A percentile compares a stretch with the other conserved stretches of the same genome.
Evolutionary conservation across 2,888 invertebrate genomes (phyloP).

Genomic region (Lepas anatifera): DNA sequence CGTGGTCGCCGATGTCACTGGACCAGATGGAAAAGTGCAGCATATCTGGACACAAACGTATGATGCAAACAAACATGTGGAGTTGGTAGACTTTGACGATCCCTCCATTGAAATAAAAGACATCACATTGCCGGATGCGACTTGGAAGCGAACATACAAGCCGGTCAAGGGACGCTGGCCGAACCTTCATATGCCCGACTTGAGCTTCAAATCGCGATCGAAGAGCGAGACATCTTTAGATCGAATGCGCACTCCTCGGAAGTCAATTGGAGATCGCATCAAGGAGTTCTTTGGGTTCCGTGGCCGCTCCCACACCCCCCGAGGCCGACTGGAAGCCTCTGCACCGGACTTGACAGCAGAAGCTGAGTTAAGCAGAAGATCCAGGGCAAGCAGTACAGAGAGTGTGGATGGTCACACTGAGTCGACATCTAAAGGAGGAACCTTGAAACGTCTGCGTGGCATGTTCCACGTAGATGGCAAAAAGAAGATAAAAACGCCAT

Average conservation of each 20-base stretch:
- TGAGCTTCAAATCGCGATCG: not conserved
- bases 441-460: not conserved
- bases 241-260: not conserved
- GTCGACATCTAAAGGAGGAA: not conserved
- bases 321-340: not conserved
- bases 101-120: not conserved
- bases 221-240: not conserved
- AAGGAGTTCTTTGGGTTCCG: not conserved
- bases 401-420: not conserved
- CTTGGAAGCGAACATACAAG: not conserved
- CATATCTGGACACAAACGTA: constrained; percentile 4
- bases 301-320: not conserved
- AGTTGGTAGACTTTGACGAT: not conserved
- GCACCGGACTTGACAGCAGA: not conserved
- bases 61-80: not conserved
- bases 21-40: not conserved
- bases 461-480: constrained; percentile 4
- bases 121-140: not conserved
- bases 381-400: not conserved
- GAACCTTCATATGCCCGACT: not conserved
- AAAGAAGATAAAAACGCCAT: not conserved
- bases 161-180: not conserved
- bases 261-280: not conserved
- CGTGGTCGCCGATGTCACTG: not conserved
- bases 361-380: not conserved